Evolutionary conservation across 2,888 invertebrate genomes (phyloP), one percentile per base, ranked within the genome.

Genomic region (Coelogynopora nodosa): DNA sequence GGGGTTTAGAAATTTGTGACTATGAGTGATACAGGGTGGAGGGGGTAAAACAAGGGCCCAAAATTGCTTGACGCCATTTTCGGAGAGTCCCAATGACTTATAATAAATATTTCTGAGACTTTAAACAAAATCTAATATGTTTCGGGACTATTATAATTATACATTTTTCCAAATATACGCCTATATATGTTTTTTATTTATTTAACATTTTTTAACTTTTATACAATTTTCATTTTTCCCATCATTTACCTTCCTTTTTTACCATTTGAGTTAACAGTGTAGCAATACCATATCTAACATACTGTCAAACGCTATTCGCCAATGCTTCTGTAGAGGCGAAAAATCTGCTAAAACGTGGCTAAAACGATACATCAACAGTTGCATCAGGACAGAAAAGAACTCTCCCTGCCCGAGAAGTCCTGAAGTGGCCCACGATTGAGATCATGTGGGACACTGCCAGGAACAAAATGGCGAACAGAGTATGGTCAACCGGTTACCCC

Each of bases 271-370:
- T n/a, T n/a, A n/a, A n/a, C n/a, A n/a, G n/a, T n/a, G n/a, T n/a
- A 74, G 74, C 74, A 74, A 74, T 74, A 74, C 74, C 74, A 74
- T 26, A 74, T 74, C 74, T 74, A 10, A 74, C 74, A 74, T 74
- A 74, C 74, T 74, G 74, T 74, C 74, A 74, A 74, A 74, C 23
- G 74, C 74, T 74, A 74, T 74, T 74, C 74, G 74, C 74, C 74
- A 74, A 26, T 74, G 23, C 74, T 74, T 74, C 74, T 74, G 18
- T 26, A 74, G 74, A 74, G 74, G 74, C 74, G 74, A 13, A 74
- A 74, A 74, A 74, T 26, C 74, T 74, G 74, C 74, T 74, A 74
- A 74, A 74, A 74, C 74, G 74, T 74, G 74, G 74, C 74, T 74
- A 74, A 10, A 74, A 74, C 74, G 74, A 10, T 74, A 74, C 23